Conservation (phyloP, 2,113 vertebrate genomes). For the Takifugu bimaculatus region DNA sequence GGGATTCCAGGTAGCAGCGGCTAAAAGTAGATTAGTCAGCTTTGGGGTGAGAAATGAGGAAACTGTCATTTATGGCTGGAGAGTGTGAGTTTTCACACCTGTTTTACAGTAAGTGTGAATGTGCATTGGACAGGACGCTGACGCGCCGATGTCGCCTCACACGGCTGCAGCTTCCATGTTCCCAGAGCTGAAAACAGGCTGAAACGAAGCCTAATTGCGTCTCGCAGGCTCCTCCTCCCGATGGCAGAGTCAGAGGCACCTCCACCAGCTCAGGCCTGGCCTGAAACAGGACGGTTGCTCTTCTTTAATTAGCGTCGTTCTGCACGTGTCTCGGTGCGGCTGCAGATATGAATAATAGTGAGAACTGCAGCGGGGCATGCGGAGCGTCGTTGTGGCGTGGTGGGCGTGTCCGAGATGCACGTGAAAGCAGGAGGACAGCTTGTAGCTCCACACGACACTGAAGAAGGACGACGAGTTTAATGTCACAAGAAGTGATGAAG, state of each 20-base stretch:
- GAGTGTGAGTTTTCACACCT: neutral
- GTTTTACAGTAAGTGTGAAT: conserved; percentile 3
- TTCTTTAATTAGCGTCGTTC: conserved; percentile 30
- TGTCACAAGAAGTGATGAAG: neutral
- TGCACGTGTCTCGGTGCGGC: conserved; percentile 3
- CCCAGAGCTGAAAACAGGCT: neutral
- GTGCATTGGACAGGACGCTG: conserved; percentile 25
- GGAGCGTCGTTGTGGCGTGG: neutral
- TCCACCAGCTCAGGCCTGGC: neutral
- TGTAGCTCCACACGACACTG: too few species aligned
- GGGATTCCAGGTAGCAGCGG: too few species aligned
- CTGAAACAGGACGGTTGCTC: conserved; percentile 24
- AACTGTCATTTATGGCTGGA: too few species aligned
- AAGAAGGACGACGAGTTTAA: too few species aligned
- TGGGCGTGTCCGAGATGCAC: neutral
- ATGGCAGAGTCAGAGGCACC: conserved; percentile 1
- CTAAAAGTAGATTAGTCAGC: too few species aligned
- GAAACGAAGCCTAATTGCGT: neutral
- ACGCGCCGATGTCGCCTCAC: conserved; percentile 32
- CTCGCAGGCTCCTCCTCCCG: neutral
- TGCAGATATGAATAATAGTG: conserved; percentile 42
- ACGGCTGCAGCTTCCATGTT: conserved; percentile 48
- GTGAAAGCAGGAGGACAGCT: neutral
- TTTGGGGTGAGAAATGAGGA: too few species aligned
- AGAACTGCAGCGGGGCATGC: conserved; percentile 10